Conservation (phyloP, 2,113 vertebrate genomes). For the Shinisaurus crocodilurus region DNA sequence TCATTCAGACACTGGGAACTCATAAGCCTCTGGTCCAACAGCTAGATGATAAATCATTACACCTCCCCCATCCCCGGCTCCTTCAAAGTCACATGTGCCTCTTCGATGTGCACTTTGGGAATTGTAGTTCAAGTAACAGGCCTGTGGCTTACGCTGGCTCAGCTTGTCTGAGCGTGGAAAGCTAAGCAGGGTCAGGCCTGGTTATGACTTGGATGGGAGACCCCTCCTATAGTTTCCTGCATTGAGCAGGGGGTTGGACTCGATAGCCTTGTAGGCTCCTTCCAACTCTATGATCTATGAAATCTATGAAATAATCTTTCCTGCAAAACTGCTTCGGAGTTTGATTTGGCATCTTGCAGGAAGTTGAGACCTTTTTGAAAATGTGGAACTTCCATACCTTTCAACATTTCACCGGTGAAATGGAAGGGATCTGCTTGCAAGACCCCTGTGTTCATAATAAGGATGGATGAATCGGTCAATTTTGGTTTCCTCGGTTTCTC, state of each 20-base stretch:
- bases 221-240: no score
- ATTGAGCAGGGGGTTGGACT: no score
- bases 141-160: no score
- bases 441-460: neutral
- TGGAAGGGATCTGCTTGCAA: neutral
- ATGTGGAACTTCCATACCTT: no score
- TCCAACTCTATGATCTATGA: no score
- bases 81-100: slow-evolving; percentile 70
- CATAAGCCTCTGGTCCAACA: slow-evolving; percentile 67
- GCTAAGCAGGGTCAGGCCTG: no score
- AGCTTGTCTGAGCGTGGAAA: no score
- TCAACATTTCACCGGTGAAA: neutral
- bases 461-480: neutral
- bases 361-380: neutral
- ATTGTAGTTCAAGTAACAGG: slow-evolving; percentile 70
- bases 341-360: slow-evolving; percentile 53
- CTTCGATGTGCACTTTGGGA: slow-evolving; percentile 70
- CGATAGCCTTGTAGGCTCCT: no score
- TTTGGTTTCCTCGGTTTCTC: neutral
- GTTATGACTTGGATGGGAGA: no score
- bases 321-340: slow-evolving; percentile 54
- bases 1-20: slow-evolving; percentile 73
- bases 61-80: slow-evolving; percentile 10
- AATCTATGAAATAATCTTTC: no score
- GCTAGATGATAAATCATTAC: slow-evolving; percentile 64